phyloP scores from a whole-genome alignment of 2,113 vertebrate genomes.

The Bufo bufo region DNA sequence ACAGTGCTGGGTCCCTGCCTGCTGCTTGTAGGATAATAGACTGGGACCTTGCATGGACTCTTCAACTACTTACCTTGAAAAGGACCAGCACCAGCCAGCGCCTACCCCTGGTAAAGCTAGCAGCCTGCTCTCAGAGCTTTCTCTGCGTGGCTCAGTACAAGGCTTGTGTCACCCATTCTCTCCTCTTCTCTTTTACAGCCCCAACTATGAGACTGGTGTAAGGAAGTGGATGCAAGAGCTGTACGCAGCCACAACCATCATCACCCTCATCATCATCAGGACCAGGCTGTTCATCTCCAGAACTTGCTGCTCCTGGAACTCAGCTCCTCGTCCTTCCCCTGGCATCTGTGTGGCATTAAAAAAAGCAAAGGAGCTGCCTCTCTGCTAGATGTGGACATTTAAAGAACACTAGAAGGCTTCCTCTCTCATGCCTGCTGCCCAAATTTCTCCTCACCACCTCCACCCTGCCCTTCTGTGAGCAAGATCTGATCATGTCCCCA shows the following conservation, averaged over 20 bases:
- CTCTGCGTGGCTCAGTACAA: constrained; percentile 14
- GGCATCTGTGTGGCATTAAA: neutral
- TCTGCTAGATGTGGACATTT: neutral
- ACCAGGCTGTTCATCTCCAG: constrained; percentile 2
- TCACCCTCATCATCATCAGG: neutral
- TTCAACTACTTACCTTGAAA: constrained; percentile 36
- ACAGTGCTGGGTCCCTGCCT: neutral
- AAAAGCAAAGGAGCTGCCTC: neutral
- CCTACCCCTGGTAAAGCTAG: constrained; percentile 10
- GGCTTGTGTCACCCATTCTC: constrained; percentile 39
- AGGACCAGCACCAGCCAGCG: constrained; percentile 10
- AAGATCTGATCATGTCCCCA: neutral
- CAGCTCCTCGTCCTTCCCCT: neutral
- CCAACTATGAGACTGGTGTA: neutral
- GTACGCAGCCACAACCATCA: neutral
- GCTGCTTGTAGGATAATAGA: neutral
- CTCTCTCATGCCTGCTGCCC: neutral
- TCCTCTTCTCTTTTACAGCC: constrained; percentile 37
- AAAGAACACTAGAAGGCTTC: constrained; percentile 30
- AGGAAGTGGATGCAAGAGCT: constrained; percentile 20
- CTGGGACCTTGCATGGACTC: neutral
- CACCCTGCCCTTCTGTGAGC: neutral
- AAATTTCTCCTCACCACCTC: neutral
- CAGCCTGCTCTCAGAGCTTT: neutral
- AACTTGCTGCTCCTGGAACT: constrained; percentile 34